Evolutionary conservation across 2,888 invertebrate genomes (phyloP), one percentile per base, ranked within the genome.

Genomic region (Phyllotreta cruciferae): DNA sequence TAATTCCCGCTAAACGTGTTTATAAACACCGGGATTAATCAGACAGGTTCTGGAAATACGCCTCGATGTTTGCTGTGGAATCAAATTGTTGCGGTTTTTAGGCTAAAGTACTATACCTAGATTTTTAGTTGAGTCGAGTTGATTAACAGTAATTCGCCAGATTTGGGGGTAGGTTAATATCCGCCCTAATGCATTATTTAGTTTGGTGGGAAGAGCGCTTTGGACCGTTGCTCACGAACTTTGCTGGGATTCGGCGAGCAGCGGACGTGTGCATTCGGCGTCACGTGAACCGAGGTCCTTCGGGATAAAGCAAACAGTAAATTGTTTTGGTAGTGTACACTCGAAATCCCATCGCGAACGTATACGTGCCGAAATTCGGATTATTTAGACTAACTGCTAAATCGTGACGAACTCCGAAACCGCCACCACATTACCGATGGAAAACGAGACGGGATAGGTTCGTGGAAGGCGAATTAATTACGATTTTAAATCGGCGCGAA

Each of bases 1-100:
- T 68, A 68, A 69, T 71, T 71, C 68, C 67, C 67, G 64, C 64
- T 68, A 64, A 68, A 68, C 66, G 68, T 66, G 68, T 64, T 68
- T 66, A 66, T 68, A 67, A 65, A 67, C 68, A 63, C 60, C 56
- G 65, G 67, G 67, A 68, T 70, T 67, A 67, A 70, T 67, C 71
- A 66, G 66, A 66, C 49, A 54, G 65, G 64, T 44, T 11, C 60
- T 52, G 66, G 61, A 61, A 64, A 64, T 56, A 53, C 57, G 62
- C 64, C 66, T 68, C 67, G 62, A 63, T 64, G 67, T 66, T 66
- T 67, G 44, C 63, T 55, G 11, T 37, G 44, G n/a, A n/a, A 50
- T 47, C 52, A 24, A 24, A 24, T 56, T 55, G 41, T 24, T 4
- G 24, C 24, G 24, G 24, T 24, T 24, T 24, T 24, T 4, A 24